Evolutionary conservation across 2,888 invertebrate species (phyloP).

Genomic region (Drosophila mimetica): DNA sequence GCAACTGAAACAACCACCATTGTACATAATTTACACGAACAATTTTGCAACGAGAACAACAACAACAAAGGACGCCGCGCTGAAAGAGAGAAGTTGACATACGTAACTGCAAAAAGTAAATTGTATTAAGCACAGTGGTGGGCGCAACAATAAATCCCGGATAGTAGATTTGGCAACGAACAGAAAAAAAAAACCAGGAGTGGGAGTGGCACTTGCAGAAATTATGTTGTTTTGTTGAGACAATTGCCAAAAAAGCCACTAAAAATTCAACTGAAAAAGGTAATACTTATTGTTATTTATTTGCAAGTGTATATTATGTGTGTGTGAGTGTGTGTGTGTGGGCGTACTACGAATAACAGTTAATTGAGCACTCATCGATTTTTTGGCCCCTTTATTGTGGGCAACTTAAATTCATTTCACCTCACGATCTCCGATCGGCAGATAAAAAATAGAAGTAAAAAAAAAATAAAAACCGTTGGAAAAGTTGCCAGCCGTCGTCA

Average conservation of each 20-base stretch:
- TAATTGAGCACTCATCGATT: constrained; percentile 58
- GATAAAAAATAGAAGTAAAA: constrained; percentile 15
- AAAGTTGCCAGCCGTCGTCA: constrained; percentile 54
- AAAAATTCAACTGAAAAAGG: constrained; percentile 64
- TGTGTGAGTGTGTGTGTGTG: constrained; percentile 12
- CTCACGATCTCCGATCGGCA: constrained; percentile 26
- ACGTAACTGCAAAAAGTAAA: constrained; percentile 73
- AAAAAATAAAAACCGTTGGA: constrained; percentile 24
- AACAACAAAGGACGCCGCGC: constrained; percentile 56
- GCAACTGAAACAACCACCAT: constrained; percentile 52
- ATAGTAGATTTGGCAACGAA: constrained; percentile 54
- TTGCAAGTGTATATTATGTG: background rate
- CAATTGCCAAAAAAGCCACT: constrained; percentile 54
- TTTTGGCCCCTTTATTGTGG: constrained; percentile 32
- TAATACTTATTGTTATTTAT: constrained; percentile 46
- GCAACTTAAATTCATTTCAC: constrained; percentile 43
- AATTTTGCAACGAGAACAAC: constrained; percentile 60
- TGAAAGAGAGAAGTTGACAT: constrained; percentile 57
- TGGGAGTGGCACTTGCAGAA: constrained; percentile 57
- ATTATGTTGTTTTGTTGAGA: constrained; percentile 59
- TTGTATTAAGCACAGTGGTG: constrained; percentile 64
- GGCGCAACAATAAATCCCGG: constrained; percentile 2
- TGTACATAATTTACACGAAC: constrained; percentile 71
- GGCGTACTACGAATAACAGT: constrained; percentile 47
- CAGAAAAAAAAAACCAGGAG: constrained; percentile 28